Conservation (phyloP, 1,140 invertebrate genomes). For the Leptinotarsa defecta region DNA sequence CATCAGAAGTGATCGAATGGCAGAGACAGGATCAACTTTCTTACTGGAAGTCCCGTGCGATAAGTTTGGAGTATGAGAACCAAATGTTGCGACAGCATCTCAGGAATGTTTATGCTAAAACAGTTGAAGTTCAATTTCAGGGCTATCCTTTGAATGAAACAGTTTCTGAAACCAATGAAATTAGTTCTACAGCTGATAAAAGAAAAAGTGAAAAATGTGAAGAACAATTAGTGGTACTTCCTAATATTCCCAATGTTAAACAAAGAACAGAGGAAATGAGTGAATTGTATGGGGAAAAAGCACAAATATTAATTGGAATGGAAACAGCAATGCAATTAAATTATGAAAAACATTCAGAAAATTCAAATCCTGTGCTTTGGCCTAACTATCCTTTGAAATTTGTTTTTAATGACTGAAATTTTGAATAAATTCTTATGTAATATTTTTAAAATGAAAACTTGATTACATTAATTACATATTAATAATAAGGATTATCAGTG, state of each 20-base stretch:
- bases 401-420: not conserved
- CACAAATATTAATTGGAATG: slow-evolving; percentile 73
- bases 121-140: slow-evolving; percentile 25
- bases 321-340: slow-evolving; percentile 73
- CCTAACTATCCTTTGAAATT: slow-evolving; percentile 73
- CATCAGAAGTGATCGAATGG: slow-evolving; percentile 53
- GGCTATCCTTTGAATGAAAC: not conserved
- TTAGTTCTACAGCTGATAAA: not conserved
- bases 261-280: slow-evolving; percentile 41
- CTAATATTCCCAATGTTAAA: slow-evolving; percentile 36
- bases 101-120: slow-evolving; percentile 44
- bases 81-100: slow-evolving; percentile 58
- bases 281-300: slow-evolving; percentile 64
- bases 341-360: slow-evolving; percentile 67
- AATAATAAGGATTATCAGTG: no score
- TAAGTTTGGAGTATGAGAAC: slow-evolving; percentile 69
- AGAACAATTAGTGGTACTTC: slow-evolving; percentile 16
- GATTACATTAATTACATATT: no score
- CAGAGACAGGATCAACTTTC: slow-evolving; percentile 61
- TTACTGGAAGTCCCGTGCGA: slow-evolving; percentile 70
- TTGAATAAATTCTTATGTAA: no score
- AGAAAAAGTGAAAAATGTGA: not conserved
- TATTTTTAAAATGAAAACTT: no score
- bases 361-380: slow-evolving; percentile 69
- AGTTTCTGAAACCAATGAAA: slow-evolving; percentile 4